A percentile compares a stretch with the other conserved stretches of the same genome.
Conservation (phyloP, 2,113 vertebrate genomes). For the Corythoichthys haematopterus region DNA sequence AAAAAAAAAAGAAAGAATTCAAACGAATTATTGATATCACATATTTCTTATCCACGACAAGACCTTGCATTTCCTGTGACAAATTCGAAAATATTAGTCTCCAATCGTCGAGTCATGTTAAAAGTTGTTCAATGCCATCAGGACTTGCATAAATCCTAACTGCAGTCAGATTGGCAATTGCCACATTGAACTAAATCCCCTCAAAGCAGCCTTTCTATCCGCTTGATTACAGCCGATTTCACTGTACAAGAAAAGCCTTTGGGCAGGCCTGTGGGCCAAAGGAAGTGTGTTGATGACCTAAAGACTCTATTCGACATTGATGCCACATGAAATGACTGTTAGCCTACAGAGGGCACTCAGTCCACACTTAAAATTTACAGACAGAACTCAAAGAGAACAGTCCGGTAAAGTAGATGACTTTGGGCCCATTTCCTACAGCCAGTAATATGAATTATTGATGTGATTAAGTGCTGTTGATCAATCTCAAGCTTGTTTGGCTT, state of each 20-base stretch:
- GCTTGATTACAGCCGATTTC: slow-evolving; percentile 61
- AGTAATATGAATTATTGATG: slow-evolving; percentile 38
- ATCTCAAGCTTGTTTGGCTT: slow-evolving; percentile 54
- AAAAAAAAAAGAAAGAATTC: neutral
- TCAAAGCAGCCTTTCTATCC: slow-evolving; percentile 49
- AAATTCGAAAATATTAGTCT: slow-evolving; percentile 9
- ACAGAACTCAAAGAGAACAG: slow-evolving; percentile 13
- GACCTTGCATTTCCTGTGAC: neutral
- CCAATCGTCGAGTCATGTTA: slow-evolving; percentile 7
- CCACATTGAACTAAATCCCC: slow-evolving; percentile 52
- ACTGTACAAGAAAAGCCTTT: slow-evolving; percentile 39
- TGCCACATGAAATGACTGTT: slow-evolving; percentile 17
- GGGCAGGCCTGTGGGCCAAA: slow-evolving; percentile 15
- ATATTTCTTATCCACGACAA: neutral
- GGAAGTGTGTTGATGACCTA: slow-evolving; percentile 29
- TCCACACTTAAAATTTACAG: slow-evolving; percentile 10
- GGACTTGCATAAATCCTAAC: slow-evolving; percentile 47
- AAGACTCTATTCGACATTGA: slow-evolving; percentile 28
- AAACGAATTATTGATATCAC: too few relatives aligned
- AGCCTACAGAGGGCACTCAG: slow-evolving; percentile 14
- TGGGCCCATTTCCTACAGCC: slow-evolving; percentile 13
- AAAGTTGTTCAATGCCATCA: slow-evolving; percentile 20
- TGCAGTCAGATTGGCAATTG: slow-evolving; percentile 54
- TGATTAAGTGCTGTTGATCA: slow-evolving; percentile 33
- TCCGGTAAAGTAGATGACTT: neutral